A percentile compares a stretch with the other conserved stretches of the same genome.
Conservation (phyloP, 2,888 invertebrate species). For the Pyrrhia umbra region DNA sequence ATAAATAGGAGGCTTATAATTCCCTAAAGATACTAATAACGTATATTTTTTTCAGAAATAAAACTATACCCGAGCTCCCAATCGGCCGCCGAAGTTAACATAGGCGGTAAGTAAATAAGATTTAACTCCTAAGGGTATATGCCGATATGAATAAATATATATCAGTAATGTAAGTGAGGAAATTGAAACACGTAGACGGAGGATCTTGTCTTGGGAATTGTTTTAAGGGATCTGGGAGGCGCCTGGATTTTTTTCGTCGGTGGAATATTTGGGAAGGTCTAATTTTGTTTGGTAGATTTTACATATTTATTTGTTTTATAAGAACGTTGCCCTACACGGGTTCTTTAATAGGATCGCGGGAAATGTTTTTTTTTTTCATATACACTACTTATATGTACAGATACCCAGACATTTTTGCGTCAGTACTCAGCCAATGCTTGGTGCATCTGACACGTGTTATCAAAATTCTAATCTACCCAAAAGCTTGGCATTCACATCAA, state of each 20-base stretch:
- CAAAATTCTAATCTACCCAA: no score
- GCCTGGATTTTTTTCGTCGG: constrained; percentile 2
- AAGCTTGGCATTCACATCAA: no score
- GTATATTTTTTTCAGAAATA: constrained; percentile 73
- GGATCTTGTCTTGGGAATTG: constrained; percentile 51
- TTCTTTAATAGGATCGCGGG: no score
- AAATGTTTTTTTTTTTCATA: no score
- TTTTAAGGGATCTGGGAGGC: constrained; percentile 27
- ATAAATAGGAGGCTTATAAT: constrained; percentile 8
- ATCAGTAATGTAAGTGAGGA: constrained; percentile 47
- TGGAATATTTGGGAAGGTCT: neutral
- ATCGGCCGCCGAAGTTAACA: constrained; percentile 72
- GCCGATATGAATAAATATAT: constrained; percentile 63
- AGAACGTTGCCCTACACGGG: neutral
- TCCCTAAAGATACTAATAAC: constrained; percentile 33
- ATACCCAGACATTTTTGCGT: no score
- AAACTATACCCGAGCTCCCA: constrained; percentile 76
- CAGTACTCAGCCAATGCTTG: no score
- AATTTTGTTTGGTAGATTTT: constrained; percentile 13
- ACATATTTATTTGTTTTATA: neutral
- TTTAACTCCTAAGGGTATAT: constrained; percentile 61
- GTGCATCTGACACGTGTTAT: no score
- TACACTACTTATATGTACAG: no score
- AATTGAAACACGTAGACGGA: constrained; percentile 60
- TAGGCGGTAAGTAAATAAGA: constrained; percentile 69